phyloP scores from a whole-genome alignment of 2,113 vertebrate species.

The Colistium nudipinnis region DNA sequence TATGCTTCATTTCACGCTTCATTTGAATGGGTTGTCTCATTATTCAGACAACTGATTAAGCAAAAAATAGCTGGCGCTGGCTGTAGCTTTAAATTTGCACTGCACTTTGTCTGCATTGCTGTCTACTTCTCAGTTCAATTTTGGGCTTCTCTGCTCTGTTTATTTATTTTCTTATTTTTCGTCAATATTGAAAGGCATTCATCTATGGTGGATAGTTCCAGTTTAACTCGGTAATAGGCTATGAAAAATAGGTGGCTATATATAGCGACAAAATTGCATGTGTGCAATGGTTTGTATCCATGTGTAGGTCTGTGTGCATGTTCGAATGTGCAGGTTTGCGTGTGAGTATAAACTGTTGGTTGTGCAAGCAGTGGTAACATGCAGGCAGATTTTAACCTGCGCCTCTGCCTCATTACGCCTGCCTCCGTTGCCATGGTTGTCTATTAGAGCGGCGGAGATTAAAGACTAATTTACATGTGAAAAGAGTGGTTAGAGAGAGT shows the following conservation, averaged over 20 bases:
- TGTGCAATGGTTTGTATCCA: not conserved
- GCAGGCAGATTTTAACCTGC: conserved; percentile 74
- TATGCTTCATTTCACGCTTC: conserved; percentile 39
- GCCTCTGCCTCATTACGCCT: conserved; percentile 76
- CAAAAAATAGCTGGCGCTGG: conserved; percentile 13
- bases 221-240: not conserved
- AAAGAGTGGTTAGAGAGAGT: conserved; percentile 34
- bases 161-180: too few relatives aligned
- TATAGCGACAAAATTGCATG: too few relatives aligned
- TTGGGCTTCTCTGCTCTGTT: too few relatives aligned
- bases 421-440: conserved; percentile 81
- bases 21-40: conserved; percentile 41
- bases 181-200: too few relatives aligned
- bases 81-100: conserved; percentile 17
- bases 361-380: conserved; percentile 54
- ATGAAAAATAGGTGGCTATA: not conserved
- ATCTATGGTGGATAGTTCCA: too few relatives aligned
- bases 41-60: conserved; percentile 31
- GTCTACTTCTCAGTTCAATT: not conserved
- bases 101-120: not conserved
- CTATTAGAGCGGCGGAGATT: conserved; percentile 79
- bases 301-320: conserved; percentile 9
- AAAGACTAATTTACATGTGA: conserved; percentile 82
- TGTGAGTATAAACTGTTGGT: conserved; percentile 65
- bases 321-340: not conserved